Conservation (phyloP, 1,140 invertebrate species). For the Orius insidiosus region DNA sequence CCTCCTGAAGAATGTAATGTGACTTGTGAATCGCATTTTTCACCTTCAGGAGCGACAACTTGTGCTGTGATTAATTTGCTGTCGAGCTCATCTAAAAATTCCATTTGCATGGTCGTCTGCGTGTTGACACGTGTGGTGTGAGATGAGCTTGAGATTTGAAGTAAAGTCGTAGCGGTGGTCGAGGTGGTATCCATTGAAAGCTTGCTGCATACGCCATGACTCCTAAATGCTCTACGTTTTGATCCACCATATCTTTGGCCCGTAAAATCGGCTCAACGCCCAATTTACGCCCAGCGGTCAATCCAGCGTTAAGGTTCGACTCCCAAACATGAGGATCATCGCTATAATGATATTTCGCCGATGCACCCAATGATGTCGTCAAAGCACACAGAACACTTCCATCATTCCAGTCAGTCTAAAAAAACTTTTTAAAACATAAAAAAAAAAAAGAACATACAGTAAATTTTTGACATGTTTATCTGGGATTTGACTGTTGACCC, state of each 20-base stretch:
- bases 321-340: slow-evolving; percentile 60
- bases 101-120: slow-evolving; percentile 65
- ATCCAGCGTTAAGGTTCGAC: slow-evolving; percentile 54
- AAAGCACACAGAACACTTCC: slow-evolving; percentile 72
- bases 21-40: slow-evolving; percentile 35
- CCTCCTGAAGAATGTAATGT: slow-evolving; percentile 47
- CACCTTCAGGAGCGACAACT: slow-evolving; percentile 59
- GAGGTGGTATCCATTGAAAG: slow-evolving; percentile 71
- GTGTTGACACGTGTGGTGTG: slow-evolving; percentile 62
- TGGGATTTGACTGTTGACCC: slow-evolving; percentile 69
- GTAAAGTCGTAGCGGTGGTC: slow-evolving; percentile 62
- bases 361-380: slow-evolving; percentile 70
- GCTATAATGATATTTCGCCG: slow-evolving; percentile 58
- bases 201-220: slow-evolving; percentile 88
- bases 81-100: slow-evolving; percentile 59
- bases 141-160: slow-evolving; percentile 54
- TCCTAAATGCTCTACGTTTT: slow-evolving; percentile 84
- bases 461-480: slow-evolving; percentile 65
- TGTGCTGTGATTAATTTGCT: slow-evolving; percentile 61
- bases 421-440: slow-evolving; percentile 19
- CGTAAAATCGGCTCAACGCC: slow-evolving; percentile 78
- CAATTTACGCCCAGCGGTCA: slow-evolving; percentile 40
- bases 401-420: slow-evolving; percentile 90
- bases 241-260: slow-evolving; percentile 85
- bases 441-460: slow-evolving; percentile 49